Evolutionary conservation across 2,888 invertebrate genomes (phyloP).

Genomic region (Tromatobia lineatoria): DNA sequence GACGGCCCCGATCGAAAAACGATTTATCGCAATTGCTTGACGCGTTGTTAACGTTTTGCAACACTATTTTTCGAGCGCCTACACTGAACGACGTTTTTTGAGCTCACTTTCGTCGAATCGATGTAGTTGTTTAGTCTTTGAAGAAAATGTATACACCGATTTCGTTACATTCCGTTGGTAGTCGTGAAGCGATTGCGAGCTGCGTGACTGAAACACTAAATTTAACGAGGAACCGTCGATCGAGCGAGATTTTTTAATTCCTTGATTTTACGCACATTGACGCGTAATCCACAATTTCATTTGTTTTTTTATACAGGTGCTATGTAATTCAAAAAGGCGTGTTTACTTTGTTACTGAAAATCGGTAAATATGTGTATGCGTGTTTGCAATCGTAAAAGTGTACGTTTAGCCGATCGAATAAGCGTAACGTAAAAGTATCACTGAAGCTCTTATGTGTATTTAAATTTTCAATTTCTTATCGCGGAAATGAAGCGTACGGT

Average conservation of each 20-base stretch:
- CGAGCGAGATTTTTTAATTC: constrained; percentile 30
- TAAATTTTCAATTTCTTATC: constrained; percentile 20
- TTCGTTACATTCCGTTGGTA: background rate
- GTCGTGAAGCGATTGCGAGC: constrained; percentile 26
- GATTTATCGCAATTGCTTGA: background rate
- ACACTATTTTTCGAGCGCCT: background rate
- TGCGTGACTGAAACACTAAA: constrained; percentile 43
- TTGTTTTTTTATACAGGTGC: background rate
- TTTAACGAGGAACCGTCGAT: constrained; percentile 9
- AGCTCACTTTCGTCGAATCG: background rate
- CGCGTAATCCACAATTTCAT: constrained; percentile 24
- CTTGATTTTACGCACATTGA: constrained; percentile 17
- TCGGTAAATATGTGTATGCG: too few species aligned
- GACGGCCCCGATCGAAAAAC: background rate
- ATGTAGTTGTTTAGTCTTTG: constrained; percentile 7
- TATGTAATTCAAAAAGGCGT: background rate
- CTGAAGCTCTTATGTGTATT: too few species aligned
- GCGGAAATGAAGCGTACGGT: constrained; percentile 15
- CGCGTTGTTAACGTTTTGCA: constrained; percentile 21
- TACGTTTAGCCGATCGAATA: too few species aligned
- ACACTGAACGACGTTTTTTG: background rate
- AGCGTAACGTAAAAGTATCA: too few species aligned
- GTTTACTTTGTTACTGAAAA: too few species aligned
- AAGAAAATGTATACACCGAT: constrained; percentile 18
- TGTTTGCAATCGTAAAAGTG: too few species aligned